phyloP scores from a whole-genome alignment of 2,113 vertebrate genomes.

The Triplophysa dalaica region DNA sequence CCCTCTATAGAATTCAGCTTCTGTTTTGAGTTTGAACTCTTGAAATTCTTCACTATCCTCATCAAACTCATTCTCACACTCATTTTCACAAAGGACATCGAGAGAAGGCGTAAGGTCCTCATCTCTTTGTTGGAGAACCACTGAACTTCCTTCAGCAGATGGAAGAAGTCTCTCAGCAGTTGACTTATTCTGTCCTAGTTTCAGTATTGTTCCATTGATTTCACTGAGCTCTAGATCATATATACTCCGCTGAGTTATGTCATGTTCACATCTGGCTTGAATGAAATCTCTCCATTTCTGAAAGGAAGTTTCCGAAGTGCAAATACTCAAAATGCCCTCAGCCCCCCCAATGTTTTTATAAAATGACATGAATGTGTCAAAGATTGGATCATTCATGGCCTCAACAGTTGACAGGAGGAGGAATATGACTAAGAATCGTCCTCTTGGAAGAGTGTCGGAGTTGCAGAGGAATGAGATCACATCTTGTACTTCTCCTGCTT shows the following conservation, averaged over 20 bases:
- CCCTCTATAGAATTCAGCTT: slow-evolving; percentile 80
- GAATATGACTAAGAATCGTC: slow-evolving; percentile 71
- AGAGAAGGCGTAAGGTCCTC: slow-evolving; percentile 67
- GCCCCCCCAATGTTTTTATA: slow-evolving; percentile 72
- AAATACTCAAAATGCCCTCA: slow-evolving; percentile 62
- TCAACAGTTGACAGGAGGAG: slow-evolving; percentile 71
- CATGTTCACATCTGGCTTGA: slow-evolving; percentile 9
- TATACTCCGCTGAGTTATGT: slow-evolving; percentile 3
- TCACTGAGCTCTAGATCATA: slow-evolving; percentile 44
- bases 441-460: slow-evolving; percentile 63
- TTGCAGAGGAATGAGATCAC: slow-evolving; percentile 60
- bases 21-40: slow-evolving; percentile 64
- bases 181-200: not conserved
- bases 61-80: not conserved
- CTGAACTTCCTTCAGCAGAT: slow-evolving; percentile 55
- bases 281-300: slow-evolving; percentile 38
- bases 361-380: slow-evolving; percentile 73
- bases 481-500: slow-evolving; percentile 21
- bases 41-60: slow-evolving; percentile 61
- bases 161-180: slow-evolving; percentile 64
- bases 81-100: slow-evolving; percentile 73
- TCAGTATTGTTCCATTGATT: slow-evolving; percentile 44
- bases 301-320: slow-evolving; percentile 4
- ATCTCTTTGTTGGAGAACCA: slow-evolving; percentile 63
- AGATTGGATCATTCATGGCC: slow-evolving; percentile 67